Percentiles rank a stretch among this genome's conserved stretches.
phyloP scores from a whole-genome alignment of 2,888 invertebrate species.

The Matsumyia berberina region DNA sequence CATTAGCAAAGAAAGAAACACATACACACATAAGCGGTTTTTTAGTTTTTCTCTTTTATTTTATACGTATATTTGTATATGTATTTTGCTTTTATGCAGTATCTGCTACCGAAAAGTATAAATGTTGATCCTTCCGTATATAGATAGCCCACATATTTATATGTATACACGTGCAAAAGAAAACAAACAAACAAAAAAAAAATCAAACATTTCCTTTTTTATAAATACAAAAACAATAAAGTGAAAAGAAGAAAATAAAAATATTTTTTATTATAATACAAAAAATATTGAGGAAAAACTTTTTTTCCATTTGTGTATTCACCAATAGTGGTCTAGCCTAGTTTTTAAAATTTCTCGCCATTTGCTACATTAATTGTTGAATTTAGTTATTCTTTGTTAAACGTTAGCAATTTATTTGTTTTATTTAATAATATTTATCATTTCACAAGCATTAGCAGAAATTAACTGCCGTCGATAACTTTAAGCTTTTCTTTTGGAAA shows the following conservation, averaged over 20 bases:
- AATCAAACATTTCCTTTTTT: slow-evolving; percentile 54
- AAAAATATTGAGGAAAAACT: slow-evolving; percentile 30
- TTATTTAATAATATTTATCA: slow-evolving; percentile 12
- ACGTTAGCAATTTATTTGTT: slow-evolving; percentile 37
- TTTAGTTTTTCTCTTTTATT: slow-evolving; percentile 27
- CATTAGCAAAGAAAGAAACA: slow-evolving; percentile 52
- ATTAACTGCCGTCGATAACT: slow-evolving; percentile 71
- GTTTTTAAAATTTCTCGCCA: background rate
- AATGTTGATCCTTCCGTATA: slow-evolving; percentile 75
- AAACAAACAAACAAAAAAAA: slow-evolving; percentile 28
- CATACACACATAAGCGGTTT: slow-evolving; percentile 36
- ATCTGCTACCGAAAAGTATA: slow-evolving; percentile 75
- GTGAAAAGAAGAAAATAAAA: slow-evolving; percentile 30
- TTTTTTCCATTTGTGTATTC: slow-evolving; percentile 39
- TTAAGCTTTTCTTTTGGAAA: slow-evolving; percentile 45
- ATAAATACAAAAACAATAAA: slow-evolving; percentile 52
- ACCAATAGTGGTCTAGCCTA: slow-evolving; percentile 19
- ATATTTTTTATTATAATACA: slow-evolving; percentile 61
- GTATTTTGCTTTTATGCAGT: slow-evolving; percentile 69
- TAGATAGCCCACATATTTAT: slow-evolving; percentile 68
- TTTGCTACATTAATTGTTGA: slow-evolving; percentile 19
- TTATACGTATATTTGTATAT: slow-evolving; percentile 30
- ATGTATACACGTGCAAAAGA: slow-evolving; percentile 53
- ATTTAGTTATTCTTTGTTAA: slow-evolving; percentile 48
- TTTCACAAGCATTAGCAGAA: slow-evolving; percentile 35